phyloP scores from a whole-genome alignment of 2,797 vertebrate genomes.

The Pipistrellus kuhlii region DNA sequence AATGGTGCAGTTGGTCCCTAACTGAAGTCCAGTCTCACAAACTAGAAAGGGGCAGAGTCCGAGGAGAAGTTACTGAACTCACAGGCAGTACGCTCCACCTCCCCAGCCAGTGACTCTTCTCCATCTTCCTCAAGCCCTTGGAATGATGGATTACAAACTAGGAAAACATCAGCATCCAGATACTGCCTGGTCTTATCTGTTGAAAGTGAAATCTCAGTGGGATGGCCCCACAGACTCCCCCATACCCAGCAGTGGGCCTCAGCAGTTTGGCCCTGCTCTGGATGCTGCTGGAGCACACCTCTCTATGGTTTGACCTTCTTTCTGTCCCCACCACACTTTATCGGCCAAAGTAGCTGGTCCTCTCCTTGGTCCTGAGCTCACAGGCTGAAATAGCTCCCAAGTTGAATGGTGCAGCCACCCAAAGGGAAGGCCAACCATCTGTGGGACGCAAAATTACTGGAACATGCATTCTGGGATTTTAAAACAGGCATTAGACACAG shows the following conservation, averaged over 20 bases:
- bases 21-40: neutral
- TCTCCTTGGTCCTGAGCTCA: neutral
- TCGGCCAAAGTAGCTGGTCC: neutral
- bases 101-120: no score
- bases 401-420: neutral
- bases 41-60: neutral
- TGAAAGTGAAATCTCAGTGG: neutral
- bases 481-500: neutral
- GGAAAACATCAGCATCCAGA: neutral
- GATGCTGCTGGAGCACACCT: neutral
- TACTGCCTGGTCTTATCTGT: neutral
- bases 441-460: neutral
- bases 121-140: fast-evolving
- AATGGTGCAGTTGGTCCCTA: neutral
- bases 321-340: neutral
- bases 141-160: neutral
- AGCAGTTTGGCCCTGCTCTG: neutral
- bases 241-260: neutral
- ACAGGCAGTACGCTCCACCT: fast-evolving
- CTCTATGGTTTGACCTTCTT: neutral
- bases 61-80: no score
- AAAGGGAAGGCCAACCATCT: no score
- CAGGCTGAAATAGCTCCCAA: neutral
- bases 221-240: no score
- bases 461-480: neutral